Base-by-base conservation (phyloP, 2,113 vertebrate genomes). In the Larimichthys polyactis region DNA sequence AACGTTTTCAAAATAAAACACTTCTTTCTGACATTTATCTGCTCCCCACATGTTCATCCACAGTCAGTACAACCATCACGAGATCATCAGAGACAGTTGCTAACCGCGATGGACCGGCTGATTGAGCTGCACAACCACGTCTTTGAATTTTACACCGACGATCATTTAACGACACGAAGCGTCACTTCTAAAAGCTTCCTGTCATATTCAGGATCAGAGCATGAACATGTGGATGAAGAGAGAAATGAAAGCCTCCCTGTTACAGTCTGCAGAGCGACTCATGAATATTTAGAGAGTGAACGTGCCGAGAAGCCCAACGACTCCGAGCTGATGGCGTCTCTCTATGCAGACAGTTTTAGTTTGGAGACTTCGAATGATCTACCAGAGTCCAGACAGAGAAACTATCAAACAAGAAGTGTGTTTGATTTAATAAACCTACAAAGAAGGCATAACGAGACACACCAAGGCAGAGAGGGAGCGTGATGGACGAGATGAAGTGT, bases 401-500 rank as follows among this genome's bases (percentile, higher is more conserved):
- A 24, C 51, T 22, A 10, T 4, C 2, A 36, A 62, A 10, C 24
- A 3, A 3, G 7, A 54, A 14, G 16, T 27, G 69, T 19, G 36
- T 15, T 40, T 3, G 36, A 40, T 40, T 40, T 40, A 5, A 36
- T 1, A 1, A 36, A n/a, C 4, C 52, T 36, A 17, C 20, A 64
- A n/a, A 22, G 29, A 52, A 27, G 2, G 1, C 1, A 27, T 2
- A 27, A 27, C 27, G 27, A 27, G 24, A 24, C 24, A 24, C 24
- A 24, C 24, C 24, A 1, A 24, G 27, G 27, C 49, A 29, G 22
- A 16, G 36, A 24, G 51, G 55, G 27, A 27, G 27, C 27, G 27
- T 27, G 27, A 27, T 83, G 81, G 44, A 62, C 40, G 20, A 68
- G 75, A 73, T 83, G 24, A 73, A 60, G 62, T 51, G 62, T 0